Evolutionary conservation across 2,888 invertebrate genomes (phyloP).

Genomic region (Drosophila borborema): DNA sequence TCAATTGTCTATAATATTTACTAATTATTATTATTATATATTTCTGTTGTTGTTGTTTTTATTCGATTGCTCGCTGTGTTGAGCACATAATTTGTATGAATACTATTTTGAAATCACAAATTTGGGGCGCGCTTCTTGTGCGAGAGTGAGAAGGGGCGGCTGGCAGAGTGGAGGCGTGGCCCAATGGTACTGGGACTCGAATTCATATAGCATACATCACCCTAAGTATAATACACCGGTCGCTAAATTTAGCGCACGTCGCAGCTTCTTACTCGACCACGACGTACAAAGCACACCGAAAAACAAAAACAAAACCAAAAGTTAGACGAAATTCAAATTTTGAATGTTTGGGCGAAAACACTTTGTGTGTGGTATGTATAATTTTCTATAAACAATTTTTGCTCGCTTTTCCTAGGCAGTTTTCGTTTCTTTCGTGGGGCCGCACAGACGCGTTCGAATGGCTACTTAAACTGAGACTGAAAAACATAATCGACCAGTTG

Average conservation of each 20-base stretch:
- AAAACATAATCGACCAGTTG: slow-evolving; percentile 49
- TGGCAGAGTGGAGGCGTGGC: slow-evolving; percentile 22
- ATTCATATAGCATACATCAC: slow-evolving; percentile 63
- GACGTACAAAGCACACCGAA: neutral
- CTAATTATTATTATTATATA: slow-evolving; percentile 14
- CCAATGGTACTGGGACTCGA: slow-evolving; percentile 42
- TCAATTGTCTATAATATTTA: slow-evolving; percentile 17
- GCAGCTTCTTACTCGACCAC: slow-evolving; percentile 42
- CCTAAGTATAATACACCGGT: slow-evolving; percentile 68
- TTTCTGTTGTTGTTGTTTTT: slow-evolving; percentile 7
- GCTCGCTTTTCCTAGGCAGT: slow-evolving; percentile 30
- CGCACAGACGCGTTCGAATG: slow-evolving; percentile 67
- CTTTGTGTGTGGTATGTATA: slow-evolving; percentile 63
- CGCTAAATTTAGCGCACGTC: slow-evolving; percentile 72
- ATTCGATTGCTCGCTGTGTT: slow-evolving; percentile 26
- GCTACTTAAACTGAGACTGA: slow-evolving; percentile 53
- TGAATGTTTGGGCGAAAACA: slow-evolving; percentile 73
- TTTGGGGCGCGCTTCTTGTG: slow-evolving; percentile 33
- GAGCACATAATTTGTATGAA: slow-evolving; percentile 36
- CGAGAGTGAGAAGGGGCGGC: slow-evolving; percentile 1
- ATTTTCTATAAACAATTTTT: slow-evolving; percentile 53
- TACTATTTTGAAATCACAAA: slow-evolving; percentile 47
- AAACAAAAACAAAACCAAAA: slow-evolving; percentile 41
- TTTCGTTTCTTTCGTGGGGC: slow-evolving; percentile 6
- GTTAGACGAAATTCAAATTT: slow-evolving; percentile 32